A percentile compares a stretch with the other conserved stretches of the same genome.
These are phyloP conservation scores for Hormaphis cornu DNA, from an alignment of 1,140 invertebrate genomes.

Conservation along the genomic window DNA sequence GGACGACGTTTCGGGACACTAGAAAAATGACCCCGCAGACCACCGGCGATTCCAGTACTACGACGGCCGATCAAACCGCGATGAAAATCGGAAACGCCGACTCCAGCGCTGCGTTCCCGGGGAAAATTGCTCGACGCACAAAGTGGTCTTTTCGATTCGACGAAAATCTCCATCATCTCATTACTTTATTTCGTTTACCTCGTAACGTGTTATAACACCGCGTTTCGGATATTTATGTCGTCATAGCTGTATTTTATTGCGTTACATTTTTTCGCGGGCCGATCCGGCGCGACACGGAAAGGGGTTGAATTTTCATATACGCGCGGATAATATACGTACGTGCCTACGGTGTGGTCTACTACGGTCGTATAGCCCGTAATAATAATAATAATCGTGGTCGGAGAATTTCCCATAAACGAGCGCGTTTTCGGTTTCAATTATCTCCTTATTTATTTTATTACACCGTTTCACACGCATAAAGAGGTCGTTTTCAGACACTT, in stretches of 20 bases:
- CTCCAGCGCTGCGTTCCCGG: too few relatives aligned
- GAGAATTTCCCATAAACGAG: constrained; percentile 30
- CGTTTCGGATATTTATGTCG: neutral
- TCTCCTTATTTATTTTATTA: constrained; percentile 33
- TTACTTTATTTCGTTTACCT: too few relatives aligned
- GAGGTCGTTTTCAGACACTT: constrained; percentile 30
- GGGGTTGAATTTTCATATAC: constrained; percentile 11
- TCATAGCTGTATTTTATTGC: constrained; percentile 17
- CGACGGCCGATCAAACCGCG: too few relatives aligned
- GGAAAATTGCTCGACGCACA: too few relatives aligned
- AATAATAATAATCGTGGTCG: constrained; percentile 27
- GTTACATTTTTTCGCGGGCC: constrained; percentile 8
- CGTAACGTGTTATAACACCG: too few relatives aligned
- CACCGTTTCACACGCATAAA: constrained; percentile 22
- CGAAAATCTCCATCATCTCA: too few relatives aligned
- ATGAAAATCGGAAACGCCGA: too few relatives aligned
- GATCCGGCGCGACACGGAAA: neutral
- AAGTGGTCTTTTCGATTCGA: too few relatives aligned
- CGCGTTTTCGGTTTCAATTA: constrained; percentile 31
- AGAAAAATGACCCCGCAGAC: too few relatives aligned
- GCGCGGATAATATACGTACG: constrained; percentile 23
- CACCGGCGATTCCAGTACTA: too few relatives aligned
- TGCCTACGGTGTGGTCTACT: constrained; percentile 11
- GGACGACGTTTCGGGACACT: too few relatives aligned
- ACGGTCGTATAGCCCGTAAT: too few relatives aligned